Percentiles rank a stretch among this genome's conserved stretches.
Evolutionary conservation across 1,140 invertebrate species (phyloP).

Genomic region (Ceratina japonica): DNA sequence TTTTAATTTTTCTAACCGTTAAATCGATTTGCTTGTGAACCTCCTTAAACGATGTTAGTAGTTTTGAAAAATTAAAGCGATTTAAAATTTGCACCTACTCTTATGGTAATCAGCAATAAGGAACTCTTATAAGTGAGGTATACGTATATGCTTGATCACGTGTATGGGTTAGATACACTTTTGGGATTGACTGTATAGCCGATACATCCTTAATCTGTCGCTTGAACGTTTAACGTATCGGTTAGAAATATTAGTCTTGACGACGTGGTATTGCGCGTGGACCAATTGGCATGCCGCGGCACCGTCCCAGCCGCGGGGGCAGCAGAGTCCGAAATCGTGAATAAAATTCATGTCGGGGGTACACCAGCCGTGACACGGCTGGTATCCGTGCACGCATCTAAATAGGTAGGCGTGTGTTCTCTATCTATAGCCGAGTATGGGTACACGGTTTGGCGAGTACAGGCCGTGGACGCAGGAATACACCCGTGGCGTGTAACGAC

Average conservation of each 20-base stretch:
- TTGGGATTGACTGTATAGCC: no score
- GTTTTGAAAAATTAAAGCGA: no score
- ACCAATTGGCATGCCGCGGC: neutral
- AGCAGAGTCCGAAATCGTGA: neutral
- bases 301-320: neutral
- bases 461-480: slow-evolving; percentile 44
- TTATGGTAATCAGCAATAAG: no score
- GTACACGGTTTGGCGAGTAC: neutral
- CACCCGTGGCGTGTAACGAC: slow-evolving; percentile 66
- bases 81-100: no score
- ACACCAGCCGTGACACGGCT: neutral
- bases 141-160: no score
- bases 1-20: no score
- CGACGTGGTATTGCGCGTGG: neutral
- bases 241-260: neutral
- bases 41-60: no score
- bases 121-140: no score
- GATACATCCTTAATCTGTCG: no score
- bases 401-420: slow-evolving; percentile 43
- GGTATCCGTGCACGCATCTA: slow-evolving; percentile 31
- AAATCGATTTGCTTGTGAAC: no score
- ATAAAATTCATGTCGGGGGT: slow-evolving; percentile 28
- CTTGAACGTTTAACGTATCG: no score
- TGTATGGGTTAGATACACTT: no score
- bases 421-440: slow-evolving; percentile 21